Evolutionary conservation across 2,113 vertebrate genomes (phyloP), one percentile per base, ranked within the genome.

Genomic region (Microcebus lehilahytsara): DNA sequence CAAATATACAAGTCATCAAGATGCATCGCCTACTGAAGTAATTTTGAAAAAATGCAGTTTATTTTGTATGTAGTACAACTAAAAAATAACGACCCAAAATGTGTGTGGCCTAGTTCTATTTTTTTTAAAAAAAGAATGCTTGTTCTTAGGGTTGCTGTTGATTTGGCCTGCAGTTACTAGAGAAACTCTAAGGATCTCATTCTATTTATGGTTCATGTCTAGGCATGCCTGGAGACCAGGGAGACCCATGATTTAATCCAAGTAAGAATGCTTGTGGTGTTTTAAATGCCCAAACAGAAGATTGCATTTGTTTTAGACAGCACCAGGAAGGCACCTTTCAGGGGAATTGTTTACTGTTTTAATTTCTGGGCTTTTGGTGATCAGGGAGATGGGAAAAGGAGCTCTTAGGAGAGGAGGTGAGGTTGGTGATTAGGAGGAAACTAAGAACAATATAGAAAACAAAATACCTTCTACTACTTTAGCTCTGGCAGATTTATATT

Each of bases 191-290:
- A 89, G 91, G 67, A 95, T 79, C 78, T 97, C 97, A 53, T 97
- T 96, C 87, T 75, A 95, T 97, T 42, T 34, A 56, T 85, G 85
- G 72, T 37, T 99, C 99, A 98, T 98, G 99, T 93, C 99, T 97
- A 95, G 99, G 95, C 99, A 98, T 99, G 99, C 98, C 99, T 97
- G 96, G 94, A 98, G 98, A 96, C 97, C 98, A 97, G 89, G 98
- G 97, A 98, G 97, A 97, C 96, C 98, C 96, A 34, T 71, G 88
- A 95, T 96, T 98, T 99, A 99, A 99, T 99, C 99, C 96, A 98
- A 62, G 40, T 69, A 97, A 95, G 98, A 99, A 99, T 99, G 98
- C 95, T 67, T 71, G 89, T 86, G 96, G 96, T 77, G 89, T 94
- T 92, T 94, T 78, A 94, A 97, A 97, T 91, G 46, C 93, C 97